Conservation (phyloP, 2,888 invertebrate genomes). For the Callyntrura sp. region DNA sequence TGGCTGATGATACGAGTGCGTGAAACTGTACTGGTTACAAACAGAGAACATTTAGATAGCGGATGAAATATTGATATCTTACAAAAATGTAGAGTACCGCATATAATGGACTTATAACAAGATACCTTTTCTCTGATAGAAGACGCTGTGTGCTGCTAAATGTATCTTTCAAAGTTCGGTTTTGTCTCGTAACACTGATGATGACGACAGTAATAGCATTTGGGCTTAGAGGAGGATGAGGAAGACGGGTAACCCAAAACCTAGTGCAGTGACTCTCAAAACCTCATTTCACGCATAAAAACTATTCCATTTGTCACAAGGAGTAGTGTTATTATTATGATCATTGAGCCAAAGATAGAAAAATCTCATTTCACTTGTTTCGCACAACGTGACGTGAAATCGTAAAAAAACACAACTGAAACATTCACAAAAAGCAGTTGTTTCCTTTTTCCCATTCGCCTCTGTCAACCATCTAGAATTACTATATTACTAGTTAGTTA, state of each 20-base stretch:
- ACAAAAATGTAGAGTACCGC: conserved; percentile 3
- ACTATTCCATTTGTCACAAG: conserved; percentile 74
- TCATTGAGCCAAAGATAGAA: conserved; percentile 67
- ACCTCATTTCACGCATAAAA: conserved; percentile 77
- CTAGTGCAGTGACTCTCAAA: conserved; percentile 71
- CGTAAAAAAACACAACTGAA: conserved; percentile 48
- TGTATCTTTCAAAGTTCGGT: not conserved
- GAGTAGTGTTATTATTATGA: conserved; percentile 58
- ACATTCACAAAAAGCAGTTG: conserved; percentile 57
- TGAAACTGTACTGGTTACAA: conserved; percentile 61
- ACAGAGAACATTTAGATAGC: not conserved
- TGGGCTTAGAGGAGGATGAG: too few relatives aligned
- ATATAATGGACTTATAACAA: too few relatives aligned
- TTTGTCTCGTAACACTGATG: not conserved
- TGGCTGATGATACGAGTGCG: conserved; percentile 29
- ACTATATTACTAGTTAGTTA: too few relatives aligned
- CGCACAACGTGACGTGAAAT: conserved; percentile 55
- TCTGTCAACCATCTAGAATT: not conserved
- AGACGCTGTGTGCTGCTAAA: not conserved
- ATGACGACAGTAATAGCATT: not conserved
- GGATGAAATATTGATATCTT: conserved; percentile 54
- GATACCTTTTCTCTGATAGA: not conserved
- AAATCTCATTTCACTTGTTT: conserved; percentile 57
- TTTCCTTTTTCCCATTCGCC: not conserved
- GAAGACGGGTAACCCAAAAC: conserved; percentile 49